Conservation (phyloP, 2,888 invertebrate genomes). For the Steromphala cineraria region DNA sequence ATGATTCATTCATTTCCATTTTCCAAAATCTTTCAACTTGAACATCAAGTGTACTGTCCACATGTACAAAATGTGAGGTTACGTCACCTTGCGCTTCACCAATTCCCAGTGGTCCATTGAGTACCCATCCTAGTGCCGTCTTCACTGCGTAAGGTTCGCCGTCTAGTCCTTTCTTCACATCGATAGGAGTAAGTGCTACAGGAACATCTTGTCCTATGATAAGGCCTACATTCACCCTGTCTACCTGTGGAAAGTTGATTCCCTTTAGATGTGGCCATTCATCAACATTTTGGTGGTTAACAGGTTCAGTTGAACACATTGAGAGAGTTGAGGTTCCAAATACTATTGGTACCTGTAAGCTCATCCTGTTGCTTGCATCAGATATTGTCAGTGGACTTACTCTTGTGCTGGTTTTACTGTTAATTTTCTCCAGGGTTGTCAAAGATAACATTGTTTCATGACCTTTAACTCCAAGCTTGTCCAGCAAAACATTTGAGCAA, state of each 20-base stretch:
- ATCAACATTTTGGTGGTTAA: not conserved
- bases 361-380: not conserved
- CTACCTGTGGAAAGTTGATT: not conserved
- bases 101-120: conserved; percentile 23
- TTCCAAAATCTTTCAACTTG: conserved; percentile 81
- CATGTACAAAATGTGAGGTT: not conserved
- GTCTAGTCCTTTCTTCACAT: not conserved
- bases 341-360: not conserved
- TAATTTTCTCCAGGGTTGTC: not conserved
- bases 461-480: not conserved
- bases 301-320: not conserved
- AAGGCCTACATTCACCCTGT: not conserved
- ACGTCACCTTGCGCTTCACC: not conserved
- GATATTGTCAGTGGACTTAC: not conserved
- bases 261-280: not conserved
- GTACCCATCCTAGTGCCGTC: conserved; percentile 29
- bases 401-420: not conserved
- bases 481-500: not conserved
- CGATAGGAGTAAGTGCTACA: not conserved
- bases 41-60: conserved; percentile 88
- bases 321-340: not conserved
- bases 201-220: conserved; percentile 11
- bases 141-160: conserved; percentile 29
- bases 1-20: conserved; percentile 6
- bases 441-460: not conserved